Percentiles rank a stretch among this genome's conserved stretches.
phyloP scores from a whole-genome alignment of 2,113 vertebrate species.

The Willisornis vidua region DNA sequence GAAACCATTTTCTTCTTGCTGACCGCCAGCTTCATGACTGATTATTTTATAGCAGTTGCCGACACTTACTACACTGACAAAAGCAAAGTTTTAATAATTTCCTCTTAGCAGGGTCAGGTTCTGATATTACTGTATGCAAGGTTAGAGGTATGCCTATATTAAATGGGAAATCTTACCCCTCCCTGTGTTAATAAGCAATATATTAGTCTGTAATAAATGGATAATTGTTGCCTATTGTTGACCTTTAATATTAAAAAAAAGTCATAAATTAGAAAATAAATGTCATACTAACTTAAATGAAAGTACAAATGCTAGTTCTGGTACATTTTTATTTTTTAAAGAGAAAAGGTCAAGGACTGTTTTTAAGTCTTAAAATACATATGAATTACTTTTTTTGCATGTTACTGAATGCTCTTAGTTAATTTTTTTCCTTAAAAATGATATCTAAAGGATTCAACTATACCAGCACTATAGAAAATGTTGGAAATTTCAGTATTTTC shows the following conservation, averaged over 20 bases:
- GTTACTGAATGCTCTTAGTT: not conserved
- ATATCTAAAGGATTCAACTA: not conserved
- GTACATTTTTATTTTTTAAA: not conserved
- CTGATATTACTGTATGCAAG: not conserved
- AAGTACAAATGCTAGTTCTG: not conserved
- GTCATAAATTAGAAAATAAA: not conserved
- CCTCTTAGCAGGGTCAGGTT: not conserved
- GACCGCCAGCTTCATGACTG: not conserved
- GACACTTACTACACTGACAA: not conserved
- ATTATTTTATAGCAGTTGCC: not conserved
- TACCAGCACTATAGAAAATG: not conserved
- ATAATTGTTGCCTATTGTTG: not conserved
- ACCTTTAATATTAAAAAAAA: not conserved
- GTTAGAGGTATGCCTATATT: not conserved
- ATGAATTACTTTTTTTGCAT: not conserved
- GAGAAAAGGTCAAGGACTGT: not conserved
- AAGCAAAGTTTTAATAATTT: not conserved
- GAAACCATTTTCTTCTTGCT: not conserved
- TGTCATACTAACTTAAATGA: not conserved
- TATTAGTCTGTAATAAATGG: not conserved
- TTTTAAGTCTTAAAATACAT: not conserved
- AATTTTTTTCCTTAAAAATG: not conserved
- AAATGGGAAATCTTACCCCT: not conserved
- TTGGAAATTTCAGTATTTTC: not conserved
- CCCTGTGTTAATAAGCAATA: not conserved